phyloP scores from a whole-genome alignment of 2,888 invertebrate genomes.

The Cybosia mesomella region DNA sequence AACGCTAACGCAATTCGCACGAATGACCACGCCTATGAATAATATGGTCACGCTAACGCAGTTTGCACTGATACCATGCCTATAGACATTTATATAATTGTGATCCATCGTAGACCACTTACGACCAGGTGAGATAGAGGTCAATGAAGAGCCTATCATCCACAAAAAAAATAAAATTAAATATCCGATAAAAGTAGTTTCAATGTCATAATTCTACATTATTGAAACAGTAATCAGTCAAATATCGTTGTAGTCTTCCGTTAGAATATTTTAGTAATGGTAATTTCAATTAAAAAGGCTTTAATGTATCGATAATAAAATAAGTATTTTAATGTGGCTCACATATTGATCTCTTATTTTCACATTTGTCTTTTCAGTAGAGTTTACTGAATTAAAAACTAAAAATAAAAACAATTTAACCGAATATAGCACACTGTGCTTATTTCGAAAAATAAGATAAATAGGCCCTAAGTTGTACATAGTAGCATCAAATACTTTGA shows the following conservation, averaged over 20 bases:
- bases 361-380: not conserved
- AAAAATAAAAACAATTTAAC: not conserved
- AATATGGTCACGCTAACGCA: no score
- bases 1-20: no score
- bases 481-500: slow-evolving; percentile 6
- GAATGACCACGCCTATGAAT: no score
- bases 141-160: no score
- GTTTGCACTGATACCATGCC: no score
- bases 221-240: not conserved
- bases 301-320: not conserved
- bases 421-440: not conserved
- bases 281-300: not conserved
- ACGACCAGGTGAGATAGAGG: no score
- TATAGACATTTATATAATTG: no score
- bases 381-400: not conserved
- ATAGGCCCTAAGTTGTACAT: not conserved
- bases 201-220: not conserved
- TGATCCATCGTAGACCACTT: no score
- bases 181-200: no score
- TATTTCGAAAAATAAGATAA: not conserved
- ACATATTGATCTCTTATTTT: not conserved
- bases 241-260: not conserved
- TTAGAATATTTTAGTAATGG: not conserved
- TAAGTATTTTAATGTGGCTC: slow-evolving; percentile 2
- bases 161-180: no score